A percentile compares a stretch with the other conserved stretches of the same genome.
These are phyloP conservation scores for Chiloscyllium plagiosum DNA, from an alignment of 2,113 vertebrate species.

Conservation along the genomic window DNA sequence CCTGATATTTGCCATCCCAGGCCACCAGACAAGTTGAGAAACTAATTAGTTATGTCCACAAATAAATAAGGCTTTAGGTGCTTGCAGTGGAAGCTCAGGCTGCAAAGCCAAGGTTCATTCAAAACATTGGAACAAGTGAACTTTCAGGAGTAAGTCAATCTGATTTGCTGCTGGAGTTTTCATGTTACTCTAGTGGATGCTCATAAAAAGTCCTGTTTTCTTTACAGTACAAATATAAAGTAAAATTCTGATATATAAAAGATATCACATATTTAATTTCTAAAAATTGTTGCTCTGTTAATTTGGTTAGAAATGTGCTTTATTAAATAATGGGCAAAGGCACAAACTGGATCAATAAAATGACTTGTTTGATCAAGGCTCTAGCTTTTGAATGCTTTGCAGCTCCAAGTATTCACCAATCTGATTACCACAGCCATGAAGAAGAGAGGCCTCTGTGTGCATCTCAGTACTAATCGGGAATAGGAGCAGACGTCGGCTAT, in stretches of 20 bases:
- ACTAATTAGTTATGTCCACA: neutral
- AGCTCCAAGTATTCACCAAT: neutral
- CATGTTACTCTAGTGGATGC: neutral
- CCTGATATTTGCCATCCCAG: neutral
- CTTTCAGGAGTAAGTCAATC: neutral
- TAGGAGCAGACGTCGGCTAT: slow-evolving; percentile 46
- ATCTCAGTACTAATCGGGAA: slow-evolving; percentile 21
- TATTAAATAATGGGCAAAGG: neutral
- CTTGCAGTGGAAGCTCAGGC: neutral
- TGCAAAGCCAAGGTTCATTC: neutral
- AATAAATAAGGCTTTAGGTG: neutral
- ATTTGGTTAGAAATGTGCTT: neutral
- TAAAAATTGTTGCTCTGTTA: neutral
- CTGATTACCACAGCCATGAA: neutral
- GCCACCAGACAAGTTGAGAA: neutral
- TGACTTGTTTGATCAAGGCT: neutral
- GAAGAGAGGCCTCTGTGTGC: neutral
- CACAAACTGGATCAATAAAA: neutral
- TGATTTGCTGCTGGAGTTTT: neutral
- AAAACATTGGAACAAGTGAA: neutral
- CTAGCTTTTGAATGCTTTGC: neutral
- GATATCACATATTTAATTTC: neutral
- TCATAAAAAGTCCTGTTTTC: neutral
- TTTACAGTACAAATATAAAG: neutral
- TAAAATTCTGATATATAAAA: neutral